Evolutionary conservation across 2,113 vertebrate species (phyloP), one percentile per base, ranked within the genome.

Genomic region (Pterocles gutturalis): DNA sequence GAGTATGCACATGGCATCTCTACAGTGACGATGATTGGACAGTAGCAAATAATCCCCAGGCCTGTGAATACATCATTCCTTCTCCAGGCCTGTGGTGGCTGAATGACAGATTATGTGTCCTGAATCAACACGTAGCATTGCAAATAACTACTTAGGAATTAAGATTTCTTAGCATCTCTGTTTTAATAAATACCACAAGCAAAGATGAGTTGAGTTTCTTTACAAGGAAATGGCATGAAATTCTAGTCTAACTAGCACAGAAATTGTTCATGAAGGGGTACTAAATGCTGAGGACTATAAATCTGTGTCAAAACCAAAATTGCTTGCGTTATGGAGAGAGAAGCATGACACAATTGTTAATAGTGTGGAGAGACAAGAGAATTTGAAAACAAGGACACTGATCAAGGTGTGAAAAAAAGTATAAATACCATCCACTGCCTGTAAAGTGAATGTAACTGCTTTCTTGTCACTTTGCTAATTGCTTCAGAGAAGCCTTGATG

Each of bases 381-480:
- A 89, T 65, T 55, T 76, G 72, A 81, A 85, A 90, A 81, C 46
- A 69, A 76, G 82, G 82, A n/a, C 78, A 11, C 10, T 69, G 51
- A 58, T 93, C 48, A 69, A 93, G 87, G 67, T 94, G 80, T 88
- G 70, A 64, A 87, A 90, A 87, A 58, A 34, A 65, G 34, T 72
- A 84, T 36, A 84, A 91, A 73, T 77, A 82, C 36, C 62, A 75
- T 70, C 41, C 58, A 26, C 38, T 51, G 31, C 64, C 51, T 72
- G 15, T 79, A 43, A 89, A 87, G 69, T 46, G 65, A 88, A 29
- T 26, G 11, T 61, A 46, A 75, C 46, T 81, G 49, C 43, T 83
- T 83, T 83, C 71, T 67, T 90, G 87, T 81, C 82, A 33, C 72
- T 70, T 93, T 15, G 31, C 65, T 93, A 93, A 95, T 91, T 95